Evolutionary conservation across 2,888 invertebrate species (phyloP).

Genomic region (Tetanocera ferruginea): DNA sequence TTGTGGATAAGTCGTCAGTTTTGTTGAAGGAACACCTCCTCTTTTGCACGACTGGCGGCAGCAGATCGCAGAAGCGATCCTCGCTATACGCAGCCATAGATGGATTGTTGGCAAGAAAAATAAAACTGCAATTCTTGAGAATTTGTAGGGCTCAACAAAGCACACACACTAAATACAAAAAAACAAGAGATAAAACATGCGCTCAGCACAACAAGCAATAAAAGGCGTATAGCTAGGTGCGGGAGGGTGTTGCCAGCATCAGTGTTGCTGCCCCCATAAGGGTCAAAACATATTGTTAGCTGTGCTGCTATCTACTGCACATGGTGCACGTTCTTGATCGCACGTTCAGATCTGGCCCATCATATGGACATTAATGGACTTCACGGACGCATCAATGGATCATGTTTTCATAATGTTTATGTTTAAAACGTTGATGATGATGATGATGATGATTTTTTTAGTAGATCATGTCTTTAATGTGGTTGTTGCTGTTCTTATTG

Average conservation of each 20-base stretch:
- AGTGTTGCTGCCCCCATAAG: neutral
- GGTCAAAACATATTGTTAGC: slow-evolving; percentile 7
- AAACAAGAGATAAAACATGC: neutral
- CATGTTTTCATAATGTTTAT: slow-evolving; percentile 7
- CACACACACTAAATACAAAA: neutral
- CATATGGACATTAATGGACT: slow-evolving; percentile 29
- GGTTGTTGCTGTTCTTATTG: neutral
- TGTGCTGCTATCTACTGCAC: neutral
- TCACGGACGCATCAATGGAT: slow-evolving; percentile 14
- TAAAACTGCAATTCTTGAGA: slow-evolving; percentile 5
- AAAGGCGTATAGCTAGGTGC: slow-evolving; percentile 23
- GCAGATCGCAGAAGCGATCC: slow-evolving; percentile 10
- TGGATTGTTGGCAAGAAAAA: neutral
- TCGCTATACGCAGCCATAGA: neutral
- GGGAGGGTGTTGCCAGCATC: slow-evolving; percentile 26
- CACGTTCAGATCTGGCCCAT: slow-evolving; percentile 33
- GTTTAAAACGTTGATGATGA: neutral
- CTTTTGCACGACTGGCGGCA: slow-evolving; percentile 33
- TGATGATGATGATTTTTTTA: neutral
- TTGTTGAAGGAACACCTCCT: slow-evolving; percentile 37
- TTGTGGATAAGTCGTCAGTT: slow-evolving; percentile 54
- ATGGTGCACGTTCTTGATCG: slow-evolving; percentile 8
- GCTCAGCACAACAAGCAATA: neutral
- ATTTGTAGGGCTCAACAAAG: too few species aligned
- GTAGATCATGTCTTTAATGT: neutral